Evolutionary conservation across 37 sponge, comb jelly and placozoan species (phyloP).

Genomic region (Corticium candelabrum): DNA sequence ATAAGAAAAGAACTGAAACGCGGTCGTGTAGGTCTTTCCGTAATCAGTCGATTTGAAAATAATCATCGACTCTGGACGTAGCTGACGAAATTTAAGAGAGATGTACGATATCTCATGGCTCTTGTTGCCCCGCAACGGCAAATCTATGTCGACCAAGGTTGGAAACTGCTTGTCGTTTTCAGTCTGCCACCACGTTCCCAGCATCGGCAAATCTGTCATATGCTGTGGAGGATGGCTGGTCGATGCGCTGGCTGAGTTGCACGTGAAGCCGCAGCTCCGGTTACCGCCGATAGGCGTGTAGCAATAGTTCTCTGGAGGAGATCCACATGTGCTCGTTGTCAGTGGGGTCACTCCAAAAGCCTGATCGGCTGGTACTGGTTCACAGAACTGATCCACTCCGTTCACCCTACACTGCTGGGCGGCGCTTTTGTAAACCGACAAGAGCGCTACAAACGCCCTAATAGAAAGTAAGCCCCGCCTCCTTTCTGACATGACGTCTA

Average conservation of each 20-base stretch:
- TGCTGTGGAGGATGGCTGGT: background rate
- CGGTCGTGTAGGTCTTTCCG: background rate
- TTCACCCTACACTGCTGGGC: too few relatives aligned
- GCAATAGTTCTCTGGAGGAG: background rate
- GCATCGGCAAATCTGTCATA: background rate
- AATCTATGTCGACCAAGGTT: background rate
- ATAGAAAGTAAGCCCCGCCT: too few relatives aligned
- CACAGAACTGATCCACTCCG: too few relatives aligned
- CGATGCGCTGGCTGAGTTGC: background rate
- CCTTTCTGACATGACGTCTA: too few relatives aligned
- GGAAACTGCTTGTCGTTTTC: background rate
- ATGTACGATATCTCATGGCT: background rate
- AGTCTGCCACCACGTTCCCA: background rate
- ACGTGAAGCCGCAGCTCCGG: background rate
- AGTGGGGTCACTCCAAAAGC: too few relatives aligned
- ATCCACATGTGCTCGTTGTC: background rate
- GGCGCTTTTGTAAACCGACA: too few relatives aligned
- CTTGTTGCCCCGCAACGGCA: background rate
- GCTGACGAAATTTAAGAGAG: background rate
- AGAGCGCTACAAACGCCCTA: too few relatives aligned
- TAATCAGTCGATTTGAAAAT: background rate
- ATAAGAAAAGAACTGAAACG: background rate
- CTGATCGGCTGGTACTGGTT: too few relatives aligned
- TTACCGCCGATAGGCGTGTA: background rate
- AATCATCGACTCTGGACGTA: background rate